Base-by-base conservation (phyloP, 2,888 invertebrate species). In the Agonum fuliginosum region DNA sequence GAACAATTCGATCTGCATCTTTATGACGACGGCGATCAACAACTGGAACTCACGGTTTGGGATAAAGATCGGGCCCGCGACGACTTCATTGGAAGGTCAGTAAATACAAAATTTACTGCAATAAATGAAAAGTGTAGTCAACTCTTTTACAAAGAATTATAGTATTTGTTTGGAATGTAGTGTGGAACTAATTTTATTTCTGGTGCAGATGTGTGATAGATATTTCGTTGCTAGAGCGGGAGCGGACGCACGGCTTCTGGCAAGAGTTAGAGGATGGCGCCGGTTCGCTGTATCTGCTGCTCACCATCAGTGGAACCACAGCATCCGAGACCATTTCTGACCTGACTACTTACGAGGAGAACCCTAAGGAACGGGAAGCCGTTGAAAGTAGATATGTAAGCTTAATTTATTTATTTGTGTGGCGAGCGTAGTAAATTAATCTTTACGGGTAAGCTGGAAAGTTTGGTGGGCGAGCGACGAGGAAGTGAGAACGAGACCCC, bases 1-100 rank as follows among this genome's bases (percentile, higher is more conserved):
- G 99, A 99, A 85, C 98, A 98, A 87, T 98, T 99, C 85, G 98
- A 99, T 86, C 89, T 99, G 24, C 97, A 99, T 86, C 89, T 99
- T 4, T 99, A 96, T 86, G 97, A 98, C 83, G 97, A 97, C 82
- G 93, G 96, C 83, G 95, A 96, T 74, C 97, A 97, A 86, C 91
- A 94, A 78, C 88, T 99, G 22, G 97, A 99, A 87, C 92, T 99
- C 76, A 94, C 95, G 0, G 92, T 98, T 0, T 97, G 95, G 93
- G 96, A 97, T 84, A 94, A 95, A 82, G 95, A 96, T 83, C 91
- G 92, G 76, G 92, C 93, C n/a, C 93, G 93, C 83, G 96, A 97
- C 84, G 95, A 96, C 84, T 92, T 95, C 83, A 93, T 97, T 87
- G 97, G 97, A 83, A 92, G 93, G 93, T 91, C 87, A 84, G 67